These are phyloP conservation scores for Takifugu bimaculatus DNA, from an alignment of 2,113 vertebrate genomes.

Conservation along the genomic window DNA sequence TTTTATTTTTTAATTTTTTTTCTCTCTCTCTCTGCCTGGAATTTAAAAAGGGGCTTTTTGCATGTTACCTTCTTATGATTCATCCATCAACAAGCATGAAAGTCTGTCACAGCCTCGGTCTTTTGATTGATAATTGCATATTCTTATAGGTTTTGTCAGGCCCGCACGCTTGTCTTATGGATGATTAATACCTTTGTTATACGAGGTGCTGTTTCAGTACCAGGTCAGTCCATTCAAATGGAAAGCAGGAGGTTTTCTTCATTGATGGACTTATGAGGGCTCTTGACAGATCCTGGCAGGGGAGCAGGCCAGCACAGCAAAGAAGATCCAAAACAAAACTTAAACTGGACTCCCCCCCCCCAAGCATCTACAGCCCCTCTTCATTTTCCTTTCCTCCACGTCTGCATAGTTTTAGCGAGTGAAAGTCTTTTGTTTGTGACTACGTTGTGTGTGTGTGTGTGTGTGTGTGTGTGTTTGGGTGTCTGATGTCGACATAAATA, in stretches of 20 bases:
- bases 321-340: conserved; percentile 31
- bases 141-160: conserved; percentile 39
- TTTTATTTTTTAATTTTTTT: too few relatives aligned
- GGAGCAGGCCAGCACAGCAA: conserved; percentile 25
- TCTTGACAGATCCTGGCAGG: conserved; percentile 62
- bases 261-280: conserved; percentile 76
- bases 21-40: background rate
- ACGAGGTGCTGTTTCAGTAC: conserved; percentile 55
- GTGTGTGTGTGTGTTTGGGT: conserved; percentile 24
- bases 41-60: conserved; percentile 4
- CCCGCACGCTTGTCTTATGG: conserved; percentile 59
- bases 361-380: background rate
- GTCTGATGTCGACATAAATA: conserved; percentile 60
- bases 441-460: conserved; percentile 2
- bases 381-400: background rate
- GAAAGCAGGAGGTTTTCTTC: conserved; percentile 70
- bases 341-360: conserved; percentile 1
- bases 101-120: conserved; percentile 11
- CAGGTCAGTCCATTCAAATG: conserved; percentile 69
- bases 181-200: conserved; percentile 65
- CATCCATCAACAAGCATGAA: conserved; percentile 47
- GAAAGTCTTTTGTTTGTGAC: conserved; percentile 32
- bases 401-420: conserved; percentile 5
- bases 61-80: conserved; percentile 14
- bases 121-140: conserved; percentile 68